Base-by-base conservation (phyloP, 2,797 vertebrate genomes). In the Platalea minor region DNA sequence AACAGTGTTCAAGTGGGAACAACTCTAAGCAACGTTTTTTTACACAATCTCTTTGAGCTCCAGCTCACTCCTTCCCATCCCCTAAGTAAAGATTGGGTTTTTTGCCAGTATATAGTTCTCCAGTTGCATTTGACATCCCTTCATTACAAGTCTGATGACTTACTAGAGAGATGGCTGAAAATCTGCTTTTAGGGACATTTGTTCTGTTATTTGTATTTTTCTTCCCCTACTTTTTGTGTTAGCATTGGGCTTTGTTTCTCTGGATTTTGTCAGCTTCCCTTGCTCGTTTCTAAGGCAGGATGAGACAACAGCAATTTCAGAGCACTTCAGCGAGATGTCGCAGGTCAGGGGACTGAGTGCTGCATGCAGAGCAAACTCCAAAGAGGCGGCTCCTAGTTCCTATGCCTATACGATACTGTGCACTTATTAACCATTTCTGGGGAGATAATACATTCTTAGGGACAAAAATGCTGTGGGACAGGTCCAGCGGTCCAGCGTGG, bases 391-490 rank as follows among this genome's bases (percentile, higher is more conserved):
- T 90, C 37, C 67, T 56, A 6, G 4, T 84, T 24, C n/a, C 46
- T 50, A 0, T 75, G n/a, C 31, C 28, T 76, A 0, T 53, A 61
- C 28, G 29, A 1, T 35, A 25, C 20, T 0, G 0, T 48, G 53
- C 21, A 9, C 59, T 77, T 43, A 14, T 3, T 51, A 53, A 45
- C 45, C 6, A 2, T 57, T 68, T 56, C 8, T 69, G 20, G 68
- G 61, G 50, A 88, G 64, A n/a, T 53, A 7, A 67, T 16, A 25
- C 26, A 2, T 59, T 68, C 50, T 82, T 10, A 1, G 45, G 43
- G 64, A 14, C 69, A 63, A 43, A 59, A 4, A 3, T 7, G 0
- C 59, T 39, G 64, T 68, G 63, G 39, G 60, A 33, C 57, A 72
- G 37, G 56, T 48, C 61, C 2, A 1, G 17, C 77, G 75, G 51